phyloP scores from a whole-genome alignment of 2,888 invertebrate species.

The Acanthosoma haemorrhoidale region DNA sequence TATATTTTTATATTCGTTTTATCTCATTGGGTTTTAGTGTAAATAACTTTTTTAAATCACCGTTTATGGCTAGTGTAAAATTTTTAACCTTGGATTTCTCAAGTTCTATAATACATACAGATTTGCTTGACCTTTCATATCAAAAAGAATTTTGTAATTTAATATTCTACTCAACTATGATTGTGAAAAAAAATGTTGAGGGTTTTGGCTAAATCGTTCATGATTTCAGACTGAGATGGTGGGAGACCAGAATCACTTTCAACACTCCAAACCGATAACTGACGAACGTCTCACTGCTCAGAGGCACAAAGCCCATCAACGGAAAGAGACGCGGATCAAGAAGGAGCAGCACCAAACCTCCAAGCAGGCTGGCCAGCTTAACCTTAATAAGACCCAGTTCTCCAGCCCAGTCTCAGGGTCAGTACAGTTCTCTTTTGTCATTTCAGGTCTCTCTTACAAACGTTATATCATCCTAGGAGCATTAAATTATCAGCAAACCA shows the following conservation, averaged over 20 bases:
- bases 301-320: slow-evolving; percentile 74
- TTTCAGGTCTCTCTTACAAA: background rate
- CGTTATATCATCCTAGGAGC: background rate
- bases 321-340: slow-evolving; percentile 73
- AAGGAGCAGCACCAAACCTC: slow-evolving; percentile 70
- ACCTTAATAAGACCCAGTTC: slow-evolving; percentile 77
- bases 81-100: too few species aligned
- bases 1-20: too few species aligned
- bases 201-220: too few species aligned
- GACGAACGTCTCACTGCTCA: slow-evolving; percentile 82
- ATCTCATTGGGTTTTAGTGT: too few species aligned
- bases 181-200: too few species aligned
- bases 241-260: slow-evolving; percentile 86
- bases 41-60: too few species aligned
- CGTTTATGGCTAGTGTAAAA: too few species aligned
- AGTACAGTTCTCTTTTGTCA: background rate
- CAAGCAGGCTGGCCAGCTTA: slow-evolving; percentile 80
- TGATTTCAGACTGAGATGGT: slow-evolving; percentile 76
- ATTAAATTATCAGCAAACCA: too few species aligned
- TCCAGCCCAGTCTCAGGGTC: slow-evolving; percentile 61
- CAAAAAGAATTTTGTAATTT: too few species aligned
- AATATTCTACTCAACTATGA: too few species aligned
- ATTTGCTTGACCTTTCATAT: too few species aligned
- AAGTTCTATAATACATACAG: too few species aligned
- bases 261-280: slow-evolving; percentile 88